Evolutionary conservation across 2,888 invertebrate species (phyloP).

Genomic region (Drosophila mettleri): DNA sequence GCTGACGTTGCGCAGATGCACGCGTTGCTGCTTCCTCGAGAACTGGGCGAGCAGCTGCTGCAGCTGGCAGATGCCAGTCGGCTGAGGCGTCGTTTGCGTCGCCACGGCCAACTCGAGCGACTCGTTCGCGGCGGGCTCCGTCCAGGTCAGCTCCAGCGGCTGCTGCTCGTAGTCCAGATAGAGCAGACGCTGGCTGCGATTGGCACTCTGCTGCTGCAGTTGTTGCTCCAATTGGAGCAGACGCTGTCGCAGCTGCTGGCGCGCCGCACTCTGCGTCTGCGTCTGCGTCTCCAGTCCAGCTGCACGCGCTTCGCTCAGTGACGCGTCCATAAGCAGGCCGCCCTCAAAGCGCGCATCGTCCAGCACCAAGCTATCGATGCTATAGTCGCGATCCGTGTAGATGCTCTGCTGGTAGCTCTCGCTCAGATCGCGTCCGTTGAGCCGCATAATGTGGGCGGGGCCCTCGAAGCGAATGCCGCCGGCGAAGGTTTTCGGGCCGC

Average conservation of each 20-base stretch:
- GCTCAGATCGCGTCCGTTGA: conserved; percentile 74
- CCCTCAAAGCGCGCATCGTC: conserved; percentile 69
- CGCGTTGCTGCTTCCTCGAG: conserved; percentile 29
- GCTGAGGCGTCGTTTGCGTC: background rate
- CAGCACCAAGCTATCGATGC: conserved; percentile 74
- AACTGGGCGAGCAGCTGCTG: conserved; percentile 62
- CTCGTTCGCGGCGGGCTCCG: conserved; percentile 32
- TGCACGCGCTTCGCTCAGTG: conserved; percentile 1
- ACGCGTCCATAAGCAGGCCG: conserved; percentile 54
- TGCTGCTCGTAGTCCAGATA: conserved; percentile 76
- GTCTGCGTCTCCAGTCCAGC: background rate
- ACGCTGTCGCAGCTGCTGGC: conserved; percentile 10
- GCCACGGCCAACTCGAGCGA: conserved; percentile 35
- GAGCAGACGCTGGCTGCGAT: conserved; percentile 47
- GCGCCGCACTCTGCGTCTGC: background rate
- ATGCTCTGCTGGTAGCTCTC: conserved; percentile 74
- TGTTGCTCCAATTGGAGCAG: conserved; percentile 28
- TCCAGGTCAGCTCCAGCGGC: conserved; percentile 52
- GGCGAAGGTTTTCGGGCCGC: conserved; percentile 69
- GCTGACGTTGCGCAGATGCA: conserved; percentile 61
- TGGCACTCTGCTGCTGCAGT: conserved; percentile 32
- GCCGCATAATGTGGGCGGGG: conserved; percentile 70
- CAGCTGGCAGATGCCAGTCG: conserved; percentile 54
- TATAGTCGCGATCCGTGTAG: conserved; percentile 71
- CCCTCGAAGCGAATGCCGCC: conserved; percentile 71